Evolutionary conservation across 2,113 vertebrate genomes (phyloP), one percentile per base, ranked within the genome.

Genomic region (Centropristis striata): DNA sequence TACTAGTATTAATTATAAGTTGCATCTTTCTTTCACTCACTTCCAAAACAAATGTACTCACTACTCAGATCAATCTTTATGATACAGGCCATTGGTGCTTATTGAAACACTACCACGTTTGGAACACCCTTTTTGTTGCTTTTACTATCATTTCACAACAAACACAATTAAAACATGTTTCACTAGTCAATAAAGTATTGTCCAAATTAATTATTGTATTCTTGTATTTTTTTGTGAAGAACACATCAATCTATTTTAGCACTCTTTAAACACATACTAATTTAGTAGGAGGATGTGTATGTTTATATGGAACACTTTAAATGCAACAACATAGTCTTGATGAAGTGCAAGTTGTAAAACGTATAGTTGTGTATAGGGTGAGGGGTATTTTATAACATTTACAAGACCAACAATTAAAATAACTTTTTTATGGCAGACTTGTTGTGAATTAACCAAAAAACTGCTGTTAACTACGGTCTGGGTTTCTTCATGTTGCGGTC

Each of bases 301-400:
- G 39, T 57, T n/a, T 66, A 59, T 71, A 75, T 67, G 39, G 18
- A 23, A 16, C 18, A 25, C 9, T 25, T 75, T 23, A 63, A 78
- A 53, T 51, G 36, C 44, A 6, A 20, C 66, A 76, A 36, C 2
- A 60, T 4, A 8, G 3, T 49, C 8, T 44, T 28, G 8, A 36
- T 49, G 15, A 23, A 41, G 41, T 20, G 28, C 16, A 53, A 4
- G 23, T 65, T 61, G 27, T 70, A 59, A 77, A 69, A 70, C 3
- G 0, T 68, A 57, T 2, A 74, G 65, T 27, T 61, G n/a, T 61
- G 20, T 60, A 23, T 58, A 41, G n/a, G 13, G 44, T 21, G 16
- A 2, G 2, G 25, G 8, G 4, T 12, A 15, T 50, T 61, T 10
- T n/a, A 47, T 3, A 21, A 9, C 25, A 67, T 80, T 54, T 42